Percentiles rank a stretch among this genome's conserved stretches.
Evolutionary conservation across 2,797 vertebrate species (phyloP).

Genomic region (Malacoctenus gilli): DNA sequence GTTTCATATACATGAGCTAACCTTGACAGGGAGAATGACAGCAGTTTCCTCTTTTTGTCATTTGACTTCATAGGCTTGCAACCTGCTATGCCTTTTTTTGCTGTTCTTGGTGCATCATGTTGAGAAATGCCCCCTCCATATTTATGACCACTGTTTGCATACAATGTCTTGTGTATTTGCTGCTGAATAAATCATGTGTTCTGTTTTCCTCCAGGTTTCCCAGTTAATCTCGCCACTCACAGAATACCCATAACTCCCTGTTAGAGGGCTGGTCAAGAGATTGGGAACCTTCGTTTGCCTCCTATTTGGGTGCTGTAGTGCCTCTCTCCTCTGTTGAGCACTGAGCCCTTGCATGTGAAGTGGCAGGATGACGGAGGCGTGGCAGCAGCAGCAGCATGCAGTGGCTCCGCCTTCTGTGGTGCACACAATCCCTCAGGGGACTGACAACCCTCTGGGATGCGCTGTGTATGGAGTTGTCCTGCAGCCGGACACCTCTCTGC

Average conservation of each 20-base stretch:
- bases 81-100: not conserved
- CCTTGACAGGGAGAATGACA: not conserved
- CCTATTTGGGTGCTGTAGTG: conserved; percentile 19
- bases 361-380: conserved; percentile 86
- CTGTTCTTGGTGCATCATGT: not conserved
- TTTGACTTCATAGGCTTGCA: no score
- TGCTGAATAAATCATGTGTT: not conserved
- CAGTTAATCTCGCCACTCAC: not conserved
- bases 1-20: not conserved
- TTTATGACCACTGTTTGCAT: not conserved
- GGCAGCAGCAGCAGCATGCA: conserved; percentile 88
- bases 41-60: no score
- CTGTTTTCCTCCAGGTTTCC: conserved; percentile 37
- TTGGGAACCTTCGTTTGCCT: conserved; percentile 22
- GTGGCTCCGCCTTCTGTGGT: conserved; percentile 89
- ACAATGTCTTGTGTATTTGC: not conserved
- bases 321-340: conserved; percentile 16
- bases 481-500: conserved; percentile 85
- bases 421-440: conserved; percentile 86
- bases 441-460: conserved; percentile 90
- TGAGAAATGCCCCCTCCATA: not conserved
- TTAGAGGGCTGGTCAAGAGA: conserved; percentile 13
- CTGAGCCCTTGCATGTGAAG: conserved; percentile 68
- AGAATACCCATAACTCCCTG: conserved; percentile 8
- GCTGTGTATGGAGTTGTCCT: conserved; percentile 94